Base-by-base conservation (phyloP, 2,888 invertebrate genomes). In the Yponomeuta cagnagella region DNA sequence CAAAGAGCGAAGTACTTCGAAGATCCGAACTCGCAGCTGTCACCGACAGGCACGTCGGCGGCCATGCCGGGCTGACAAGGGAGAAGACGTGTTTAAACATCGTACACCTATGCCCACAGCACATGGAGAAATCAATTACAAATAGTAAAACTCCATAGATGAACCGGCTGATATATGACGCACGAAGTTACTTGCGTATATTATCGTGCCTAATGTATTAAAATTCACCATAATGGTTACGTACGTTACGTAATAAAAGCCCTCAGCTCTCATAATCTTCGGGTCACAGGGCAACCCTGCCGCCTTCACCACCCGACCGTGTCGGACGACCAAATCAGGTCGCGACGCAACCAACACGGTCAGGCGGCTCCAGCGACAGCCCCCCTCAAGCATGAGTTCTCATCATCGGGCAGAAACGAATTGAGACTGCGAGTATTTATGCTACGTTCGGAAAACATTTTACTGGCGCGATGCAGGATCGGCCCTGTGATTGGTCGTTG, bases 21-120 rank as follows among this genome's bases (percentile, higher is more conserved):
- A 0, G 98, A 98, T 52, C 97, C 99, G 90, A 97, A 98, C 87
- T 97, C 98, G 85, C 97, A 97, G 71, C 96, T 96, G 85, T 96
- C 94, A 78, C 79, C 85, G 1, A 75, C 83, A 0, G 76, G 72
- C 0, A 86, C 83, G 1, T 87, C 81, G 8, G 92, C 92, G 2
- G 86, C 88, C 88, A 91, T 90, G 73, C 86, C 85, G 74, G 80
- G 80, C 83, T 79, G 4, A 30, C 30, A 64, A n/a, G 48, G 37
- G 31, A 2, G 73, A 75, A 66, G 15, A 66, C 12, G 23, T 15
- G 52, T 15, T 58, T 15, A 15, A 15, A 5, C 12, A 31, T 31
- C 30, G 10, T 31, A 30, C 8, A 67, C 3, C 6, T 67, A 5
- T 66, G 12, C 2, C 37, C 37, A 37, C 5, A 37, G 37, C 37